Conservation (phyloP, 2,113 vertebrate genomes). For the Apus apus region DNA sequence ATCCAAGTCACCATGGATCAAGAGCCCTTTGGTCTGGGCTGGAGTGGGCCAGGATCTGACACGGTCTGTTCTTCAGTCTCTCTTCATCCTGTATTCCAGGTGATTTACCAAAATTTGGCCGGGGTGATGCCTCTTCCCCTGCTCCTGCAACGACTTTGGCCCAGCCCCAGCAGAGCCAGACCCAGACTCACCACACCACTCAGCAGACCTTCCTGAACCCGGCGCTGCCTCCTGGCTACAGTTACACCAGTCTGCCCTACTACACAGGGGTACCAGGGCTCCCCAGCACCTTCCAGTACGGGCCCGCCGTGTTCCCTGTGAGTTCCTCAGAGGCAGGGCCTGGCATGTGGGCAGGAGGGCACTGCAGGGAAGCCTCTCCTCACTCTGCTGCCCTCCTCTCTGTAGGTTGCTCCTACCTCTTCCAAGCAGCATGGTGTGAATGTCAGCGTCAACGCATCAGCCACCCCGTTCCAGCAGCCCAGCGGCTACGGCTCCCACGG, state of each 20-base stretch:
- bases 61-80: background rate
- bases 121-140: slow-evolving; percentile 92
- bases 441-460: slow-evolving; percentile 95
- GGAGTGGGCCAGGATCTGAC: no score
- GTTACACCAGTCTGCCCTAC: slow-evolving; percentile 98
- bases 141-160: slow-evolving; percentile 94
- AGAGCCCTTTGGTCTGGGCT: background rate
- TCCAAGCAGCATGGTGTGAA: slow-evolving; percentile 98
- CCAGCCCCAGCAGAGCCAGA: slow-evolving; percentile 95
- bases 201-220: slow-evolving; percentile 98
- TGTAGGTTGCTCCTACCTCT: slow-evolving; percentile 95
- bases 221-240: slow-evolving; percentile 95
- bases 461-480: slow-evolving; percentile 94
- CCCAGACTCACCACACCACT: slow-evolving; percentile 92
- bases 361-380: background rate
- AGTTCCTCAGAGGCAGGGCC: slow-evolving; percentile 62
- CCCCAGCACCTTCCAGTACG: slow-evolving; percentile 97
- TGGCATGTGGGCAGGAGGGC: background rate
- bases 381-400: background rate
- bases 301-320: slow-evolving; percentile 97
- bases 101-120: slow-evolving; percentile 94
- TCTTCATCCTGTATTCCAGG: slow-evolving; percentile 64
- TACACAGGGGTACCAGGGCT: slow-evolving; percentile 97
- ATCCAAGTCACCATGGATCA: background rate
- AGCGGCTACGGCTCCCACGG: slow-evolving; percentile 95